These are phyloP conservation scores for Eledona agricola DNA, from an alignment of 2,888 invertebrate genomes.

Conservation along the genomic window DNA sequence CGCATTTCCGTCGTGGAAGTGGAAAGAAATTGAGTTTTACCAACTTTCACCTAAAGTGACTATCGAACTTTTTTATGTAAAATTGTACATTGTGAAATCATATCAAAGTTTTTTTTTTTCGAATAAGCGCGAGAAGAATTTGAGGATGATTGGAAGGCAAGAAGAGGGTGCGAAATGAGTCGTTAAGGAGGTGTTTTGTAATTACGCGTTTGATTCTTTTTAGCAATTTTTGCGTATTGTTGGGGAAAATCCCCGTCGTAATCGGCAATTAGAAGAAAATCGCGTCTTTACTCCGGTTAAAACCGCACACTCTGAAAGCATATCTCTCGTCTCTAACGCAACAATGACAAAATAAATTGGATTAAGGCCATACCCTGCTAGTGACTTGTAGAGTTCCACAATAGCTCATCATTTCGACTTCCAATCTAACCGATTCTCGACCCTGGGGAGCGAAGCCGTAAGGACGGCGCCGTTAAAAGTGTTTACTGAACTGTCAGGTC, in stretches of 20 bases:
- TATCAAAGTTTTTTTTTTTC: constrained; percentile 17
- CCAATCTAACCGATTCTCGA: constrained; percentile 47
- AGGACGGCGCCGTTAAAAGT: constrained; percentile 55
- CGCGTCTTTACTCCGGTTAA: constrained; percentile 29
- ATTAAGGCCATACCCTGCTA: constrained; percentile 62
- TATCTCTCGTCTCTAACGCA: constrained; percentile 58
- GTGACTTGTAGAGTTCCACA: constrained; percentile 62
- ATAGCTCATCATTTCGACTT: constrained; percentile 61
- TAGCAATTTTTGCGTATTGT: not conserved
- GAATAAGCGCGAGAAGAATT: no score
- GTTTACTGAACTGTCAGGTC: constrained; percentile 63
- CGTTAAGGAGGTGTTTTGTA: constrained; percentile 4
- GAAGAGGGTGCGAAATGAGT: no score
- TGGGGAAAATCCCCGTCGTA: constrained; percentile 14
- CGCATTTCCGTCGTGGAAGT: constrained; percentile 12
- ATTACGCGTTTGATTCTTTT: not conserved
- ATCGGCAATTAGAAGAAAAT: constrained; percentile 25
- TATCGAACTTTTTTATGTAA: constrained; percentile 42
- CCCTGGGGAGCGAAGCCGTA: constrained; percentile 44
- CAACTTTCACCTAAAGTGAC: constrained; percentile 51
- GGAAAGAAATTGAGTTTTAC: constrained; percentile 48
- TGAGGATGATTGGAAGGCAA: no score
- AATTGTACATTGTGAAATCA: constrained; percentile 19
- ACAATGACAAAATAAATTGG: constrained; percentile 65
- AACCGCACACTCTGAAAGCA: constrained; percentile 45